Percentiles rank a stretch among this genome's conserved stretches.
Conservation (phyloP, 1,140 invertebrate genomes). For the Wasmannia auropunctata region DNA sequence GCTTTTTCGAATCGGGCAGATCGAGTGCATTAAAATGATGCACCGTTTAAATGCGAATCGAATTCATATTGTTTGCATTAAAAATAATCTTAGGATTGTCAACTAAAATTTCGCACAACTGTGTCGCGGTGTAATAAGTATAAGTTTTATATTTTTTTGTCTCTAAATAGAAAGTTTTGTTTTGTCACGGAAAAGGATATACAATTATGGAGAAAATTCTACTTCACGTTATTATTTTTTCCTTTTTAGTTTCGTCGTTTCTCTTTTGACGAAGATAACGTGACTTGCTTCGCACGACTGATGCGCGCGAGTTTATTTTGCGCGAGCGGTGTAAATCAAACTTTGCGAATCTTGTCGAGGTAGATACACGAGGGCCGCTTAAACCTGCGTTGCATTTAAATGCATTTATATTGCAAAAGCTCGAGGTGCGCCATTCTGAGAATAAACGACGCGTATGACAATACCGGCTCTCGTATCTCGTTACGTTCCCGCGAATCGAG, state of each 20-base stretch:
- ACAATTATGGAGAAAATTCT: neutral
- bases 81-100: neutral
- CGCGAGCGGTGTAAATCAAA: neutral
- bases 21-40: neutral
- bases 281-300: neutral
- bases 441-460: conserved; percentile 29
- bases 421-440: neutral
- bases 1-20: neutral
- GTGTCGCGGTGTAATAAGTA: neutral
- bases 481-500: conserved; percentile 35
- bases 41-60: neutral
- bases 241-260: neutral
- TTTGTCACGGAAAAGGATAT: neutral
- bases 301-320: conserved; percentile 9
- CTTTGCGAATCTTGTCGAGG: neutral
- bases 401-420: conserved; percentile 27
- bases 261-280: neutral
- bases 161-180: neutral
- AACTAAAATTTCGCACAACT: neutral
- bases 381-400: conserved; percentile 5
- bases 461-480: conserved; percentile 42
- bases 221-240: neutral
- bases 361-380: neutral
- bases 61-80: neutral
- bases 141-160: neutral